Evolutionary conservation across 2,113 vertebrate species (phyloP), one percentile per base, ranked within the genome.

Genomic region (Sorex fumeus): DNA sequence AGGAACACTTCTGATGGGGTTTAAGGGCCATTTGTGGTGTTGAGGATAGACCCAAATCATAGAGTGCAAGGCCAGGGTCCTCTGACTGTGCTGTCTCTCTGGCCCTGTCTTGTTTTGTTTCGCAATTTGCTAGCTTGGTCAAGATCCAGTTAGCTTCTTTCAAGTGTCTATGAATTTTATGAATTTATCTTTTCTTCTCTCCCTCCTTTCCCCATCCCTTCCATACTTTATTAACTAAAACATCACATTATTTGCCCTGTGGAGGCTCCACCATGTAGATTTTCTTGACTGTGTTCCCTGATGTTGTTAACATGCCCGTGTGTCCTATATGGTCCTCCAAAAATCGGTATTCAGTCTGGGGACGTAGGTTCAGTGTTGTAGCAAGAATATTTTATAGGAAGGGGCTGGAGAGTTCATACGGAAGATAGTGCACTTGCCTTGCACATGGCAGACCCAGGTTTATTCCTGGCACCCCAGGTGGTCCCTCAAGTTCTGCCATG

Each of bases 201-300:
- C 82, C 81, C 53, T 67, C n/a, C 2, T 7, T 7, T 19, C 43
- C 30, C 40, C 74, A 9, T 43, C 21, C 21, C 57, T 23, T 23
- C 16, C 11, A 16, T 60, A 83, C 43, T 69, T 90, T 90, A 69
- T 64, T 87, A 76, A 88, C 83, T 28, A 89, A 92, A 43, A 84
- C 45, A 75, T 83, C 34, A 84, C 45, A n/a, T 50, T 21, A 75
- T 78, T 92, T 93, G 25, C 77, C 32, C 28, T 86, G 3, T 28
- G 28, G 28, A 82, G 28, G 75, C 30, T 70, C 50, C 60, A 80
- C 4, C 12, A 53, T 67, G 53, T 86, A 83, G 50, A 70, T 66
- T 93, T 91, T 93, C 50, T 62, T 79, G 8, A 28, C 64, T 84
- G 7, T 34, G 43, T 87, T 90, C 32, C 21, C 74, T 79, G 34